Base-by-base conservation (phyloP, 2,888 invertebrate genomes). In the Nemoura dubitans region DNA sequence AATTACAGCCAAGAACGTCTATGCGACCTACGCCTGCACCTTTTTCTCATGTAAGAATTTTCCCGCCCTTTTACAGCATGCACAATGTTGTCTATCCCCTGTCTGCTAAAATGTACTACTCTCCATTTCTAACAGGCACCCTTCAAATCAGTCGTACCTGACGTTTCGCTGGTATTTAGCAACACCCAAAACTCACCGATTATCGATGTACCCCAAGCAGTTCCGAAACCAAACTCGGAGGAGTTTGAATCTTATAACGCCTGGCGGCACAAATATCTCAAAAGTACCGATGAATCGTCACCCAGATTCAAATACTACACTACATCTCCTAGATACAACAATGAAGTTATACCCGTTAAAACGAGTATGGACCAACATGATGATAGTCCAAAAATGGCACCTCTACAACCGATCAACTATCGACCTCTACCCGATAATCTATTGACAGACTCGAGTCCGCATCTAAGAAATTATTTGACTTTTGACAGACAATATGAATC, bases 1-100 rank as follows among this genome's bases (percentile, higher is more conserved):
- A 84, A n/a, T 30, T 84, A 76, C 84, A 76, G n/a, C 84, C 84
- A 10, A 84, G 84, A 76, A 28, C 76, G 27, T 76, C 76, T 28
- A 21, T 27, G 29, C 59, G 76, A 76, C 84, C 84, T 26, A 84
- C 84, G 16, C 84, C 84, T 26, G 84, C 84, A 76, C 84, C 84
- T 5, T 84, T 84, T 28, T 84, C 26, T 84, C 59, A 84, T 16
- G 84, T 84, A 84, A 84, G 27, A 28, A 59, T 81, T 28, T n/a
- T 30, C 29, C 21, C n/a, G 29, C 29, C 5, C n/a, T 30, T 81
- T 81, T 81, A 16, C 29, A 21, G 36, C 81, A 30, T 30, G 81
- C 28, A 80, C 10, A 14, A 80, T 80, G 25, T 10, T 36, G 36
- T 36, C 10, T 36, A 36, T 10, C 10, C 10, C 5, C 36, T 36